Evolutionary conservation across 2,888 invertebrate species (phyloP).

Genomic region (Lordiphosa andalusiaca): DNA sequence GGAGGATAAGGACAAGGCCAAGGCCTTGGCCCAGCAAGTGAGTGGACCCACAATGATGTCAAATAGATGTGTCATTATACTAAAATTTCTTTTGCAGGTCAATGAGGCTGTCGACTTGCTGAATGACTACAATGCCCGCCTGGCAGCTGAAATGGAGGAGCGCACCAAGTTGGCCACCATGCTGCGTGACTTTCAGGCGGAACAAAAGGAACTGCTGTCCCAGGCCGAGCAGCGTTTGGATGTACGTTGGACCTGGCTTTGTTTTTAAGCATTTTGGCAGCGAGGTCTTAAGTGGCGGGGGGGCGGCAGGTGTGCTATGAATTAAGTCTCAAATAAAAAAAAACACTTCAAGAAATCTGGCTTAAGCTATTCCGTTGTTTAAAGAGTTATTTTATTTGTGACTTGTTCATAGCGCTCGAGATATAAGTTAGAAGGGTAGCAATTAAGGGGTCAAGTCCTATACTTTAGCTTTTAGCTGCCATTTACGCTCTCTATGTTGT

Average conservation of each 20-base stretch:
- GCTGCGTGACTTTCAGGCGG: constrained; percentile 92
- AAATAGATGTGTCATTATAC: neutral
- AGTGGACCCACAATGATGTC: neutral
- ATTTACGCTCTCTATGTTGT: too few species aligned
- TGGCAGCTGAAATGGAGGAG: constrained; percentile 94
- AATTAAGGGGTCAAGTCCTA: too few species aligned
- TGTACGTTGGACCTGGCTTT: constrained; percentile 81
- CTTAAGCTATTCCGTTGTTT: neutral
- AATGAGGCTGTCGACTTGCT: constrained; percentile 93
- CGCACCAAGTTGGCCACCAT: constrained; percentile 91
- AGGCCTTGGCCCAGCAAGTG: constrained; percentile 89
- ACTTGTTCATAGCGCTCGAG: constrained; percentile 3
- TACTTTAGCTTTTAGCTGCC: too few species aligned
- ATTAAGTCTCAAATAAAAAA: too few species aligned
- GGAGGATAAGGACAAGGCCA: constrained; percentile 90
- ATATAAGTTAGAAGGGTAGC: too few species aligned
- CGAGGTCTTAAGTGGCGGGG: too few species aligned
- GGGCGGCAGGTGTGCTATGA: too few species aligned
- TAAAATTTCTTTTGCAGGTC: constrained; percentile 58
- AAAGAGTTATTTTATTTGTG: neutral
- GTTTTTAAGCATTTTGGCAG: too few species aligned
- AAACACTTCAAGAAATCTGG: too few species aligned
- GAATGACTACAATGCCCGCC: constrained; percentile 92
- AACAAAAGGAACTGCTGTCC: constrained; percentile 91
- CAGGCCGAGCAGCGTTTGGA: constrained; percentile 93